Evolutionary conservation across 2,888 invertebrate genomes (phyloP).

Genomic region (Villa cingulata): DNA sequence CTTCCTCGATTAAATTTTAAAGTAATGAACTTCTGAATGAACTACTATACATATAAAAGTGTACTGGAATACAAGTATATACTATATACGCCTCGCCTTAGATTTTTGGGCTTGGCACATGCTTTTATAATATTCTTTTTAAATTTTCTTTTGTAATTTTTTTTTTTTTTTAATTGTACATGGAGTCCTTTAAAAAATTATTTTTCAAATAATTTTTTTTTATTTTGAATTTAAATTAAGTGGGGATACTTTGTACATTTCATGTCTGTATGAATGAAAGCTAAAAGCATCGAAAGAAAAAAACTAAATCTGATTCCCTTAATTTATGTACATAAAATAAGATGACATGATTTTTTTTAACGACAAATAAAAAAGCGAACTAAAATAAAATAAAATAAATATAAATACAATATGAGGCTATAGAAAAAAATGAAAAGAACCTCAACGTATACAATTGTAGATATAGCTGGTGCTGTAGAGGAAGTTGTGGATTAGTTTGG

Average conservation of each 20-base stretch:
- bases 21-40: slow-evolving; percentile 8
- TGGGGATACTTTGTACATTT: too few species aligned
- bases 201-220: too few species aligned
- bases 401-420: background rate
- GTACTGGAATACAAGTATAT: too few species aligned
- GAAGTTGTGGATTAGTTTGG: slow-evolving; percentile 8
- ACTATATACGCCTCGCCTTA: slow-evolving; percentile 6
- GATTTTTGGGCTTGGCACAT: slow-evolving; percentile 6
- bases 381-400: background rate
- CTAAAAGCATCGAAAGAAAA: background rate
- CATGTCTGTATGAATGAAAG: background rate
- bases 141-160: too few species aligned
- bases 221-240: too few species aligned
- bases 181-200: background rate
- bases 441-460: background rate
- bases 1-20: slow-evolving; percentile 8
- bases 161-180: too few species aligned
- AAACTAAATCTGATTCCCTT: background rate
- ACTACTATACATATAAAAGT: too few species aligned
- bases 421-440: background rate
- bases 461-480: too few species aligned
- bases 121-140: background rate
- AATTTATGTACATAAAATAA: background rate
- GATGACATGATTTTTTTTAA: slow-evolving; percentile 4
- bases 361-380: background rate